These are phyloP conservation scores for Danionella dracula DNA, from an alignment of 2,797 vertebrate species.

Conservation along the genomic window DNA sequence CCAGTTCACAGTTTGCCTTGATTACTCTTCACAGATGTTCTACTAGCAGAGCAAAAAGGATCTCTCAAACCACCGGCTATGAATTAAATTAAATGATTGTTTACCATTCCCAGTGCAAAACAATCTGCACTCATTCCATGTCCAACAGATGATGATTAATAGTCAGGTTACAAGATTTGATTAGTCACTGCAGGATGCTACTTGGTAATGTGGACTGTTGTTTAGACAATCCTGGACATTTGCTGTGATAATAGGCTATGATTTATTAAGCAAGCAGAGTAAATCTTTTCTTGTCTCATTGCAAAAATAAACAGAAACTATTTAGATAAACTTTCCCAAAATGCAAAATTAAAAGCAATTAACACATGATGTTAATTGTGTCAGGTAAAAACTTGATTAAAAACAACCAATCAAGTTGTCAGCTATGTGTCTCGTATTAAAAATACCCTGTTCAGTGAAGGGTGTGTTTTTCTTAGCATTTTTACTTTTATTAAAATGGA, in stretches of 20 bases:
- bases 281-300: not conserved
- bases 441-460: too few species aligned
- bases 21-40: slow-evolving; percentile 66
- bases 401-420: too few species aligned
- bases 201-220: not conserved
- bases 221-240: slow-evolving; percentile 6
- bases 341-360: too few species aligned
- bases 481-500: too few species aligned
- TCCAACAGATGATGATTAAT: slow-evolving; percentile 23
- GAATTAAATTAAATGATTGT: slow-evolving; percentile 60
- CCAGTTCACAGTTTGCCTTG: slow-evolving; percentile 41
- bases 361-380: too few species aligned
- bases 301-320: not conserved
- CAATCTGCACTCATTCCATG: slow-evolving; percentile 8
- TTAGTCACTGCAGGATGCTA: not conserved
- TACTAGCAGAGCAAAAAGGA: slow-evolving; percentile 55
- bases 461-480: too few species aligned
- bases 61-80: slow-evolving; percentile 38
- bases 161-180: not conserved
- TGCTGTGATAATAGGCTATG: not conserved
- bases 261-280: not conserved
- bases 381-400: too few species aligned
- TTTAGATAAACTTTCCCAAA: too few species aligned
- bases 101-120: slow-evolving; percentile 54
- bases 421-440: too few species aligned